Base-by-base conservation (phyloP, 2,888 invertebrate genomes). In the Lithodes maja region DNA sequence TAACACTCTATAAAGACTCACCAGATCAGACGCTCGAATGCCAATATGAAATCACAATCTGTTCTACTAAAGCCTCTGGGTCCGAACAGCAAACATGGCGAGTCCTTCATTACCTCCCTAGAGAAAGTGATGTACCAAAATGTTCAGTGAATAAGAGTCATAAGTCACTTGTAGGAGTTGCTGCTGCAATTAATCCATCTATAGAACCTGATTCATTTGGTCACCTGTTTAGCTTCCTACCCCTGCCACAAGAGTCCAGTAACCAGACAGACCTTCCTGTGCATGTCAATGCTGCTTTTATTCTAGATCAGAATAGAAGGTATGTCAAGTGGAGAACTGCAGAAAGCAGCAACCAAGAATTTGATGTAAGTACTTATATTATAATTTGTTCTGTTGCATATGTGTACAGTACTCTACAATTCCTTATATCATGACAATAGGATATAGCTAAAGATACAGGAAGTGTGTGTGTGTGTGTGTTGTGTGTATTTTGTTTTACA, bases 261-360 rank as follows among this genome's bases (percentile, higher is more conserved):
- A 86, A 81, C 81, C 12, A 71, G 15, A 86, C 86, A 3, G 49
- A 17, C 54, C 81, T 86, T 9, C 86, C 86, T 7, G 55, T 86
- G 54, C 86, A 86, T 33, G 74, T 86, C 50, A 80, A 86, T 75
- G 86, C 80, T 2, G 54, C 68, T 33, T 86, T 86, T 49, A 50
- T 53, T 33, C 86, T 86, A 71, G 54, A 55, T 49, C 86, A 86
- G n/a, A 86, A 86, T 49, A 53, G 86, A 74, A 80, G 86, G 81
- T 81, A 86, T n/a, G 86, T 86, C 2, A 86, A 86, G 50, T 86
- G 86, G 86, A 86, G 50, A 69, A 86, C 81, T 33, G 49, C n/a
- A 7, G 86, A 86, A 61, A 75, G 81, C 50, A 75, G 86, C 17
- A 33, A 77, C 33, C 52, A 85, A 15, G 69, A 86, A 15, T 52